Conservation (phyloP, 2,113 vertebrate species). For the Blennius ocellaris region DNA sequence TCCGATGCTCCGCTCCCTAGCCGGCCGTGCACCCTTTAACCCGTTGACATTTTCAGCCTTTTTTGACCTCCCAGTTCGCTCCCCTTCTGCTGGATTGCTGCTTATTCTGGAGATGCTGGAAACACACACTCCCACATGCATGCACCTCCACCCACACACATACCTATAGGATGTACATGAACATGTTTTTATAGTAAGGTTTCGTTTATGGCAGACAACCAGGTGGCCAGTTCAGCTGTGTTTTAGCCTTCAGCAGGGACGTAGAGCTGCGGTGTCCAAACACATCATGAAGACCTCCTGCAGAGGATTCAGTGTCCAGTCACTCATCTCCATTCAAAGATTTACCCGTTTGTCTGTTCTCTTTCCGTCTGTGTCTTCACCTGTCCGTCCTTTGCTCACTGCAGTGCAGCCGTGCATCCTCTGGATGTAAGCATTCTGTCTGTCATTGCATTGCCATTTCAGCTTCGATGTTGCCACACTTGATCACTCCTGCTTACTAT, state of each 20-base stretch:
- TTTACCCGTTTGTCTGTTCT: conserved; percentile 65
- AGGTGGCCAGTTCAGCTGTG: conserved; percentile 16
- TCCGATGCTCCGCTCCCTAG: conserved; percentile 28
- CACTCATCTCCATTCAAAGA: conserved; percentile 25
- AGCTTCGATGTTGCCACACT: conserved; percentile 27
- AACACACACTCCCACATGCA: neutral
- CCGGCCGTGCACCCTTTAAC: conserved; percentile 44
- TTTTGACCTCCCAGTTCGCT: conserved; percentile 16
- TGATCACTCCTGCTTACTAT: conserved; percentile 32
- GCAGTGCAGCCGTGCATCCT: conserved; percentile 74
- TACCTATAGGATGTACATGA: neutral
- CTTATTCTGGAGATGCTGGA: conserved; percentile 8
- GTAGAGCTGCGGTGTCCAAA: neutral
- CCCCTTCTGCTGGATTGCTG: conserved; percentile 16
- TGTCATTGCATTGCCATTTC: conserved; percentile 55
- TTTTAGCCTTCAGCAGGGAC: neutral
- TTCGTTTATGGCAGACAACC: neutral
- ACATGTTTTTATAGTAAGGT: neutral
- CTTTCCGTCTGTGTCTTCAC: conserved; percentile 61
- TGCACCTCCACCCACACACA: neutral
- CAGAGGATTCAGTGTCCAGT: conserved; percentile 2
- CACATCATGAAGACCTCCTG: neutral
- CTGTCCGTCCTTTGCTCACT: conserved; percentile 67
- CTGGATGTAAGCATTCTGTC: conserved; percentile 76
- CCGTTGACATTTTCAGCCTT: conserved; percentile 23